Conservation (phyloP, 2,113 vertebrate species). For the Pterocles orientalis region DNA sequence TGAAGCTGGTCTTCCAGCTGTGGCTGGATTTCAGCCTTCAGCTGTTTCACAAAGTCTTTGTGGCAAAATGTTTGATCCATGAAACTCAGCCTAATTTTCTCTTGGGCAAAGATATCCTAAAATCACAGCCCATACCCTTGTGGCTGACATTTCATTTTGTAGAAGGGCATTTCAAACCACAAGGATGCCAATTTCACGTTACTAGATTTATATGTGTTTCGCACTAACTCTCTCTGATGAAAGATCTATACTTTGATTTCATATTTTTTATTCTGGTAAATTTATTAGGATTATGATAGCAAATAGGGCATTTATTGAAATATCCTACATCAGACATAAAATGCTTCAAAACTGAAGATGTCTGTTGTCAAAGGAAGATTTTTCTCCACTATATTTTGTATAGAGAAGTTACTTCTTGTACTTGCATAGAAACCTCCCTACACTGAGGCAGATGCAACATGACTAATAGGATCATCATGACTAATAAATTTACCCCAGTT, state of each 20-base stretch:
- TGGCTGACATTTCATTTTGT: neutral
- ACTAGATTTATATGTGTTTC: neutral
- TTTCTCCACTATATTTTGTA: neutral
- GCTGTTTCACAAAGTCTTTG: neutral
- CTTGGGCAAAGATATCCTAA: neutral
- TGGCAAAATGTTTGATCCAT: neutral
- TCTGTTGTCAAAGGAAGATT: neutral
- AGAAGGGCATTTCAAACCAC: neutral
- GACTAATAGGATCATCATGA: conserved; percentile 43
- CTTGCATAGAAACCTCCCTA: neutral
- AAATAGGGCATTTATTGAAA: neutral
- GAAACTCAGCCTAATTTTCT: neutral
- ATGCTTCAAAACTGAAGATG: neutral
- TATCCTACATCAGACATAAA: neutral
- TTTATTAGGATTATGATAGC: neutral
- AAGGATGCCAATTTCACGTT: neutral
- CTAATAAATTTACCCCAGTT: conserved; percentile 49
- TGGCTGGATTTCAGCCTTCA: neutral
- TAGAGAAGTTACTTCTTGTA: neutral
- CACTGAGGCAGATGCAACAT: conserved; percentile 19
- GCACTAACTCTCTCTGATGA: neutral
- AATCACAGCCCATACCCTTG: neutral
- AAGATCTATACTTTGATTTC: neutral
- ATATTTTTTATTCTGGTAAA: neutral
- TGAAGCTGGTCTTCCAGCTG: neutral